Evolutionary conservation across 2,888 invertebrate species (phyloP).

Genomic region (Catonia carolina): DNA sequence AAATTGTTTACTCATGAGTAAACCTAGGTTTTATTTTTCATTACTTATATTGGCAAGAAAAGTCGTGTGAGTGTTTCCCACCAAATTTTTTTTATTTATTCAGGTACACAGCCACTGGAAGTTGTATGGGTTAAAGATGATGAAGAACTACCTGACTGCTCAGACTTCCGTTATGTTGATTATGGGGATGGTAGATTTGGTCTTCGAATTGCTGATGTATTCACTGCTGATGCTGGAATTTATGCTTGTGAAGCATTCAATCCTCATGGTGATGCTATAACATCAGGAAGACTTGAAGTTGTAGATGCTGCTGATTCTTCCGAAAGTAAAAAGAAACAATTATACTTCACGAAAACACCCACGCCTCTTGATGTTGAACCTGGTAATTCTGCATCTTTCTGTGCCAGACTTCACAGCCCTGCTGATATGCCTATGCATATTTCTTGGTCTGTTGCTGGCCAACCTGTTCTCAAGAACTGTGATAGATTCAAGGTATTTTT

Average conservation of each 20-base stretch:
- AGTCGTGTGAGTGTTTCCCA: too few relatives aligned
- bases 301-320: conserved; percentile 42
- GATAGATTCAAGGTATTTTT: conserved; percentile 42
- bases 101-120: conserved; percentile 51
- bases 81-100: too few relatives aligned
- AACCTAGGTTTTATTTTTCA: too few relatives aligned
- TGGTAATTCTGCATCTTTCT: conserved; percentile 50
- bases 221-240: conserved; percentile 57
- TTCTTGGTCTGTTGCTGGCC: conserved; percentile 52
- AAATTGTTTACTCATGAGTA: too few relatives aligned
- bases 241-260: conserved; percentile 62
- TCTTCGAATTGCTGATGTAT: conserved; percentile 53
- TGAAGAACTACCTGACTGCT: conserved; percentile 53
- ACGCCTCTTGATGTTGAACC: conserved; percentile 46
- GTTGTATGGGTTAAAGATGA: conserved; percentile 62
- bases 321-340: conserved; percentile 16
- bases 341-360: conserved; percentile 48
- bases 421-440: conserved; percentile 40
- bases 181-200: conserved; percentile 51
- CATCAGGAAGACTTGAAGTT: conserved; percentile 47
- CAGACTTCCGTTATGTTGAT: conserved; percentile 51
- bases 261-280: conserved; percentile 52
- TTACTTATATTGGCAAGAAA: too few relatives aligned
- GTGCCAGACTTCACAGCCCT: conserved; percentile 45
- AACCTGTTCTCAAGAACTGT: conserved; percentile 41